These are phyloP conservation scores for Eurosta solidaginis DNA, from an alignment of 1,140 invertebrate genomes.

Conservation along the genomic window DNA sequence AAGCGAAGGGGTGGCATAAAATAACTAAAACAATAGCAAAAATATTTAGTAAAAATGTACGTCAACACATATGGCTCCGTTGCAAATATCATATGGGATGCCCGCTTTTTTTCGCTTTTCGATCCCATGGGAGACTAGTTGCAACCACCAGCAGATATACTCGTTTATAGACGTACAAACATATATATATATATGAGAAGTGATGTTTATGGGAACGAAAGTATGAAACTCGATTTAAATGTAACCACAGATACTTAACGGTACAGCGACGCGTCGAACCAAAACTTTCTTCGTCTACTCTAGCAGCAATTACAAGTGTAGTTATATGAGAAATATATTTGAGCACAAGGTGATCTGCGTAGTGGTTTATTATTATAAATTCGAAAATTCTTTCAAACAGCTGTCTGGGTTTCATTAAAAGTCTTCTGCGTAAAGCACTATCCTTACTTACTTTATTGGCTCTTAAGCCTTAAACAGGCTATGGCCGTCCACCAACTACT, in stretches of 20 bases:
- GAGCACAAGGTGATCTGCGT: too few species aligned
- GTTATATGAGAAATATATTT: too few species aligned
- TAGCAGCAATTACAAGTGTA: not conserved
- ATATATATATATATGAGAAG: not conserved
- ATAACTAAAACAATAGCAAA: not conserved
- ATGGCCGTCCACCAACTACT: too few species aligned
- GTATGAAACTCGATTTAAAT: not conserved
- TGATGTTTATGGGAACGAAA: not conserved
- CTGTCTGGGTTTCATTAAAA: too few species aligned
- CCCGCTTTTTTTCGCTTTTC: not conserved
- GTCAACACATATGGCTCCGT: not conserved
- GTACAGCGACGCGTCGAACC: not conserved
- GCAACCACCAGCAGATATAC: not conserved
- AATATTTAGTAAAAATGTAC: not conserved
- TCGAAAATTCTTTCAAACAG: too few species aligned
- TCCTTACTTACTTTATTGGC: too few species aligned
- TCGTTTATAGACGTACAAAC: too few species aligned
- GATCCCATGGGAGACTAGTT: not conserved
- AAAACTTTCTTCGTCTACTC: not conserved
- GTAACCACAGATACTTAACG: constrained; percentile 15
- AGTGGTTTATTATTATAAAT: too few species aligned
- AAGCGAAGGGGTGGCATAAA: not conserved
- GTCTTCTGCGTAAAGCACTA: too few species aligned
- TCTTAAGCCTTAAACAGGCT: too few species aligned
- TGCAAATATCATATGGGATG: not conserved